Evolutionary conservation across 2,797 vertebrate genomes (phyloP), one percentile per base, ranked within the genome.

Genomic region (Falco peregrinus): DNA sequence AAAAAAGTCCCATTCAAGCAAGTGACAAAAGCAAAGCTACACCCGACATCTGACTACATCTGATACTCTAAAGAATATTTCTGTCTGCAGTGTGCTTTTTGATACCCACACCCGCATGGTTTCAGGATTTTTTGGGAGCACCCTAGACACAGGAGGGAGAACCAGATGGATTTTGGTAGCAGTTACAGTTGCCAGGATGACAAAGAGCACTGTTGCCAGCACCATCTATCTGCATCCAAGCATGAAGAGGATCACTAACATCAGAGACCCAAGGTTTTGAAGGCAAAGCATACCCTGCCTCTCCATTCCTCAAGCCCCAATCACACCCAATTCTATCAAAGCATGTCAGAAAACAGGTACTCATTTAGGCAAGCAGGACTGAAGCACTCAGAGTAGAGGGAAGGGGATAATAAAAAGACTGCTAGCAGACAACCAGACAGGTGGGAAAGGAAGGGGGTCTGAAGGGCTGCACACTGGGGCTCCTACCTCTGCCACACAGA

Each of bases 371-470:
- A 91, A 87, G 51, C 18, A 29, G 56, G 51, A 63, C 0, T 45
- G 51, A 69, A 79, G 51, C 0, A 0, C 39, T 64, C 24, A 4
- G 47, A 43, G 48, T 4, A 35, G 33, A 91, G 8, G 20, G 14
- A 70, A 67, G 16, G 31, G 19, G 43, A 54, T 51, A 68, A 59
- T 11, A 29, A 71, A 21, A 35, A 41, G 31, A 28, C 11, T 29
- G 15, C 25, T 68, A 48, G 10, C 21, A 80, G 37, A 56, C 9
- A 65, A 24, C 26, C 1, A 1, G 41, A 41, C 17, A 43, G 29
- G 18, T 33, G 15, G 26, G 35, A 85, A 63, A 87, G 53, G 28
- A 50, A 71, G 19, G 8, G 43, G 17, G 19, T 37, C 28, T 14
- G 43, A 82, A 59, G 25, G 73, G 57, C 29, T 75, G 28, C 68